Evolutionary conservation across 2,888 invertebrate species (phyloP).

Genomic region (Frankliniella intonsa): DNA sequence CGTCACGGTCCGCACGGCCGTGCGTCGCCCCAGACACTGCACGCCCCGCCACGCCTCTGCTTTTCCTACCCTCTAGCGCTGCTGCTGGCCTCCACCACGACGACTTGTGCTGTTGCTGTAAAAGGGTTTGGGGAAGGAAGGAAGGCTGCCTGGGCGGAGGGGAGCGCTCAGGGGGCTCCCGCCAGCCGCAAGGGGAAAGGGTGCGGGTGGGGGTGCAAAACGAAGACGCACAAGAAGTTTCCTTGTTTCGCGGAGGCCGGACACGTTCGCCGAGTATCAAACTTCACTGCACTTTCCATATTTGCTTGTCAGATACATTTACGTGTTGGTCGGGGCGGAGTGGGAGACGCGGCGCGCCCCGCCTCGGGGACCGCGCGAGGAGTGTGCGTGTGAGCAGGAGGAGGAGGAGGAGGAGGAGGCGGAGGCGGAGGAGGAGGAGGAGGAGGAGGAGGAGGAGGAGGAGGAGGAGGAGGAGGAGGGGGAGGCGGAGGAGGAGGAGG

Average conservation of each 20-base stretch:
- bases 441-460: neutral
- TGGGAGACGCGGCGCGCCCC: neutral
- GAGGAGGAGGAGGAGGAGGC: no score
- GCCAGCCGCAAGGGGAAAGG: no score
- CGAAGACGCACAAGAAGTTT: neutral
- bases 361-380: neutral
- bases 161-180: no score
- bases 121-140: no score
- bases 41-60: neutral
- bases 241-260: conserved; percentile 1
- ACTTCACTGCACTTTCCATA: conserved; percentile 26
- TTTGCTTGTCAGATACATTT: conserved; percentile 25
- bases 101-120: no score
- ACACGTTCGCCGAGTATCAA: conserved; percentile 20
- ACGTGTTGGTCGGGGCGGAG: neutral
- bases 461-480: no score
- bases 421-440: no score
- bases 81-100: no score
- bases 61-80: no score
- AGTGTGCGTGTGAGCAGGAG: neutral
- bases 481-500: no score
- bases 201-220: no score
- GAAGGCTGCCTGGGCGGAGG: no score
- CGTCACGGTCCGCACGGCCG: neutral
- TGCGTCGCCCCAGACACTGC: neutral